Evolutionary conservation across 2,797 vertebrate genomes (phyloP).

Genomic region (Coranthus polyacanthus): DNA sequence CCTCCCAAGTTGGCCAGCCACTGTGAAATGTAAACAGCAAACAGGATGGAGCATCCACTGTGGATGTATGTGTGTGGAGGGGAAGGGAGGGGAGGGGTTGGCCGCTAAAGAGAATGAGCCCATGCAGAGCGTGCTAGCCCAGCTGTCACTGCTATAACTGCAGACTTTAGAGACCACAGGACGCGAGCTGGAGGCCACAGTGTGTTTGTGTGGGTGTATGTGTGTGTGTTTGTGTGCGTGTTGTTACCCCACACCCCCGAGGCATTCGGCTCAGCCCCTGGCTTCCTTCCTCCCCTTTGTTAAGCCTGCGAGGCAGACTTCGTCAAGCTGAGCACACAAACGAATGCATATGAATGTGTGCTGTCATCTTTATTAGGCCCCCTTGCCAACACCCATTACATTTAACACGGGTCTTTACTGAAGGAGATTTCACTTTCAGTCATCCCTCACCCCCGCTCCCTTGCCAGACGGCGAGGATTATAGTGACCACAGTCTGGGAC

Average conservation of each 20-base stretch:
- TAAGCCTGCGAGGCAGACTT: conserved; percentile 80
- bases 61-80: conserved; percentile 35
- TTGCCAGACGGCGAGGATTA: conserved; percentile 70
- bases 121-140: conserved; percentile 76
- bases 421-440: conserved; percentile 67
- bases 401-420: conserved; percentile 75
- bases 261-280: conserved; percentile 72
- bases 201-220: conserved; percentile 54
- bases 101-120: conserved; percentile 66
- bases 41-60: conserved; percentile 80
- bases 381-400: conserved; percentile 79
- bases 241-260: conserved; percentile 65
- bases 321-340: conserved; percentile 88
- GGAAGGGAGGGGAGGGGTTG: conserved; percentile 25
- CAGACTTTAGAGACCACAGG: conserved; percentile 72
- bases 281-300: conserved; percentile 88
- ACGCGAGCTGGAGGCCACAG: conserved; percentile 67
- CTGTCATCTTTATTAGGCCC: conserved; percentile 82
- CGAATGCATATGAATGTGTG: conserved; percentile 86
- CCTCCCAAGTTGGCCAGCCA: conserved; percentile 79
- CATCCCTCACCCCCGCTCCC: conserved; percentile 40
- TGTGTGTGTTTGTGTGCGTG: conserved; percentile 49
- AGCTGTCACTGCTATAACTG: conserved; percentile 83
- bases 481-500: conserved; percentile 48
- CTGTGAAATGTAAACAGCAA: conserved; percentile 86